Percentiles rank a stretch among this genome's conserved stretches.
phyloP scores from a whole-genome alignment of 2,113 vertebrate species.

The Heliornis fulica region DNA sequence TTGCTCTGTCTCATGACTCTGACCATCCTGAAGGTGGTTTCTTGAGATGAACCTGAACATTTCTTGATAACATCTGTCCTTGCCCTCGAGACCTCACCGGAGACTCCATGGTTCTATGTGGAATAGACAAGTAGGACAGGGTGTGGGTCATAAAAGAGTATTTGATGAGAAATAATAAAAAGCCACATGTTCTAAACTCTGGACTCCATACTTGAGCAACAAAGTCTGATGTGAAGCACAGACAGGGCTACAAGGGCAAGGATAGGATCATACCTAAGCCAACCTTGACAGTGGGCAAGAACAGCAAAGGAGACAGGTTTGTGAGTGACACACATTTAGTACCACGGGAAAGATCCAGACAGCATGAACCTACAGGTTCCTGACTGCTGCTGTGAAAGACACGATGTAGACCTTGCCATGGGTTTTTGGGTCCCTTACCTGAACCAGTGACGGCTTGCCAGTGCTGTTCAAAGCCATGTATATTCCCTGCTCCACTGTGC shows the following conservation, averaged over 20 bases:
- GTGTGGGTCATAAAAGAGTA: not conserved
- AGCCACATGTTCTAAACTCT: not conserved
- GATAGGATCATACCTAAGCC: too few species aligned
- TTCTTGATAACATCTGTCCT: not conserved
- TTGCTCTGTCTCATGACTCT: not conserved
- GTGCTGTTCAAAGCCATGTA: not conserved
- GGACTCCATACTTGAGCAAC: not conserved
- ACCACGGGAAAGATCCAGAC: not conserved
- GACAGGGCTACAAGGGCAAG: not conserved
- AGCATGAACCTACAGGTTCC: not conserved
- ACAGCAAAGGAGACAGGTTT: not conserved
- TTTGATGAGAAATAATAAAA: not conserved
- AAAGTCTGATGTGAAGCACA: not conserved
- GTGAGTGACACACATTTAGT: not conserved
- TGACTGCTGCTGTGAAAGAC: not conserved
- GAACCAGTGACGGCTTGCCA: not conserved
- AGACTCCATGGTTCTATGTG: not conserved
- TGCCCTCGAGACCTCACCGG: fast-evolving
- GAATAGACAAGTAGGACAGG: not conserved
- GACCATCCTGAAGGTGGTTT: not conserved
- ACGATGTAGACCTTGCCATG: not conserved
- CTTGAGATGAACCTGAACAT: not conserved
- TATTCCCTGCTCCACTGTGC: not conserved
- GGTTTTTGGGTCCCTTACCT: not conserved
- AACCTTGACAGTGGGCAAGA: not conserved